A percentile compares a stretch with the other conserved stretches of the same genome.
Evolutionary conservation across 2,888 invertebrate species (phyloP).

Genomic region (Ophion ventricosus): DNA sequence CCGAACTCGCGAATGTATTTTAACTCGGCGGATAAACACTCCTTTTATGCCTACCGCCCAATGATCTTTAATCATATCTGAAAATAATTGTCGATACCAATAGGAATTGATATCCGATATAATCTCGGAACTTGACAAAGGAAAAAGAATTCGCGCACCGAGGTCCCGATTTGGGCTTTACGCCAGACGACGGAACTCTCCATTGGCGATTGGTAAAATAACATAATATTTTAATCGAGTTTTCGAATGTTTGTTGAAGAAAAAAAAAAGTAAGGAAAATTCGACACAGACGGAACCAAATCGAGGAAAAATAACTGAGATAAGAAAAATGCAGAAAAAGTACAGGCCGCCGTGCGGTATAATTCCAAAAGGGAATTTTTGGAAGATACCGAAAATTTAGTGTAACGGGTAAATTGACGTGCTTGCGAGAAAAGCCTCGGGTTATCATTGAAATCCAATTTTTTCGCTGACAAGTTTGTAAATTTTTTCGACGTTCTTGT

Average conservation of each 20-base stretch:
- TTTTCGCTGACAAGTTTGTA: conserved; percentile 84
- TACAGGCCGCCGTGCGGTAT: neutral
- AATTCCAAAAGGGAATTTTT: neutral
- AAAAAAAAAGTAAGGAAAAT: neutral
- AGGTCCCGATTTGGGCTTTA: neutral
- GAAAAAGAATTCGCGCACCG: neutral
- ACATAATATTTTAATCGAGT: neutral
- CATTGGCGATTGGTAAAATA: neutral
- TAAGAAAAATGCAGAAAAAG: conserved; percentile 7
- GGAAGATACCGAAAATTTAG: neutral
- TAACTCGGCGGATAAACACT: neutral
- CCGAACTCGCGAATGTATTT: neutral
- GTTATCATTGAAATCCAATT: conserved; percentile 76
- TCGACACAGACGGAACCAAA: neutral
- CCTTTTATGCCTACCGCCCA: neutral
- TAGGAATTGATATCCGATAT: neutral
- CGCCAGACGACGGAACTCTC: neutral
- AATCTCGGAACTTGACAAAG: neutral
- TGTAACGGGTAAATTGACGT: neutral
- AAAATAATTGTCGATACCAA: neutral
- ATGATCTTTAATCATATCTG: neutral
- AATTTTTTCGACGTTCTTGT: conserved; percentile 87
- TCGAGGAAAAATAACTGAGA: conserved; percentile 1
- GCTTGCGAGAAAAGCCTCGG: neutral
- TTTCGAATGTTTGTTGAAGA: no score